Base-by-base conservation (phyloP, 2,888 invertebrate genomes). In the Caenorhabditis japonica region DNA sequence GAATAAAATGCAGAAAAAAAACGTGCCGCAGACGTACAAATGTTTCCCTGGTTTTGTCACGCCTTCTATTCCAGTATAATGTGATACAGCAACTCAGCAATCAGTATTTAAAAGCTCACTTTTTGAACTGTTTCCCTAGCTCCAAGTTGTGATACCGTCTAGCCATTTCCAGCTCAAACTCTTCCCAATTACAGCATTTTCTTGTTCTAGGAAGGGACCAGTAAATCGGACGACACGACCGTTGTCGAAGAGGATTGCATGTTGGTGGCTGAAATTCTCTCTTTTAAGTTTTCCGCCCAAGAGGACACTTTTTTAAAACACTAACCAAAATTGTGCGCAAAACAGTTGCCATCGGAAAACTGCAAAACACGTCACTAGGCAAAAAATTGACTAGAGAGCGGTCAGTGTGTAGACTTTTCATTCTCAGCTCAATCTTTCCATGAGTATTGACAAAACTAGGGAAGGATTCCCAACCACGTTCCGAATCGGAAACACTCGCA, bases 171-270 rank as follows among this genome's bases (percentile, higher is more conserved):
- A 60, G 53, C 8, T 41, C 30, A 25, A 49, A 70, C 25, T 61
- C 60, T 15, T 46, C 13, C 69, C 69, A 70, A 41, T 59, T 59
- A 8, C 27, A n/a, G 8, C 38, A 38, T 10, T 53, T 13, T 10
- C 21, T 33, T 4, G 25, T 46, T n/a, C 21, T 27, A 3, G 36
- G 17, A 25, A 43, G 8, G 0, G 69, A 59, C 21, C n/a, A 19
- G 12, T 61, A 41, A 5, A 39, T 36, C 15, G 60, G 69, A 4
- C 60, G 60, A n/a, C 55, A 56, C 19, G 69, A 12, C 41, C 59
- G 43, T 2, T 30, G 25, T 8, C 55, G 41, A 4, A 13, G 41
- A 4, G 43, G 23, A 23, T 36, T 51, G 1, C n/a, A 3, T 1
- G 51, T 51, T 2, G 56, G 56, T 0, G 56, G 51, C 56, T 66